Evolutionary conservation across 2,888 invertebrate species (phyloP), one percentile per base, ranked within the genome.

Genomic region (Chrysina gloriosa): DNA sequence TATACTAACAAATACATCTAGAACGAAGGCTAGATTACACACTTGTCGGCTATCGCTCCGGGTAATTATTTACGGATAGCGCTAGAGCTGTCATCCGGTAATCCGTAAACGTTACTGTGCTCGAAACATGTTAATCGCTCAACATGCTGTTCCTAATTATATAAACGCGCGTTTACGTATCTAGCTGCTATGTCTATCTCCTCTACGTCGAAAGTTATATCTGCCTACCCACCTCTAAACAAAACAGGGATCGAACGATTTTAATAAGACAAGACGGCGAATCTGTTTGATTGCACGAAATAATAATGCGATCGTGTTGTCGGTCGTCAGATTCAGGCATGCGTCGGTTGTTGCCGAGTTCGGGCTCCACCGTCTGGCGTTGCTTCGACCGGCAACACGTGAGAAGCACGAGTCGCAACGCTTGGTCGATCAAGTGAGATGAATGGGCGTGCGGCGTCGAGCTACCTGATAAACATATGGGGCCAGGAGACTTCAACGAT

Each of bases 391-490:
- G 56, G 19, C 56, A 39, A 31, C 58, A 52, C 52, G 52, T 52
- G 52, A 52, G 52, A 31, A 16, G 58, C 58, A 58, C 58, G 58
- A 58, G 58, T 58, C 58, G 14, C 19, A 39, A 58, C 58, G 58
- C 58, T 58, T 58, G 58, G 58, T 25, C 36, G 58, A 25, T 39
- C 58, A 58, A 39, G 58, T 58, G 58, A 58, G 58, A 58, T 39
- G 23, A 39, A 58, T 58, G 39, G 58, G 39, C 58, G 58, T 58
- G 36, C 58, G 39, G 58, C 58, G 25, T 39, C 25, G 23, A 39
- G 58, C 58, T 58, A 58, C 58, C 42, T 58, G 58, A 58, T 36
- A 58, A 58, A 58, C 58, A 58, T 36, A 58, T 58, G 58, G 2
- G 27, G 50, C 25, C 27, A 29, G 29, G 48, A 3, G 50, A 50